phyloP scores from a whole-genome alignment of 2,888 invertebrate species.

The Yponomeuta plumbellus region DNA sequence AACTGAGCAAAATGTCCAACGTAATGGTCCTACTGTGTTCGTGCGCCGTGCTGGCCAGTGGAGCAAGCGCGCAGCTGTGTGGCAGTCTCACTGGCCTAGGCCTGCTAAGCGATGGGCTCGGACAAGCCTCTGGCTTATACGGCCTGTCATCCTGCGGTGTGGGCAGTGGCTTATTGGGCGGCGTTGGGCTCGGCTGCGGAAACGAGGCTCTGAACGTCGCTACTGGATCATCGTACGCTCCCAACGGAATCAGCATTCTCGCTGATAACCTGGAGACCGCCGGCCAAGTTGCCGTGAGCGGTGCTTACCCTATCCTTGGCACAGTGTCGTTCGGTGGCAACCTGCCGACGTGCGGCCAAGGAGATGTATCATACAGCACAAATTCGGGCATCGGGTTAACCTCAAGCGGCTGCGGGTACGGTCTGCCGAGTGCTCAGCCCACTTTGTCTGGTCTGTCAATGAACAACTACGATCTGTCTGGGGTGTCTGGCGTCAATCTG shows the following conservation, averaged over 20 bases:
- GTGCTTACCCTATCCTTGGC: neutral
- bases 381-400: neutral
- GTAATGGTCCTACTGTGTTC: too few relatives aligned
- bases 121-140: too few relatives aligned
- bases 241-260: constrained; percentile 2
- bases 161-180: neutral
- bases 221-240: neutral
- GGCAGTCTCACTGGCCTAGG: neutral
- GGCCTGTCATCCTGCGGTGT: neutral
- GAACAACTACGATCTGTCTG: neutral
- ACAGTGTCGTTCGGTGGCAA: neutral
- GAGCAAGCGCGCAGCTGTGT: too few relatives aligned
- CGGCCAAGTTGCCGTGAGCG: neutral
- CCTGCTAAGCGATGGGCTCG: neutral
- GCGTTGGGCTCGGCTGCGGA: neutral
- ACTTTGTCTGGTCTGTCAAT: neutral
- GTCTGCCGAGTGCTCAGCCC: neutral
- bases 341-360: neutral
- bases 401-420: neutral
- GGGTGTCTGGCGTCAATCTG: neutral
- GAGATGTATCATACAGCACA: neutral
- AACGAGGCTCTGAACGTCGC: neutral
- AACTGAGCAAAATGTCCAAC: too few relatives aligned
- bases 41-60: too few relatives aligned
- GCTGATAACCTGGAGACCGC: constrained; percentile 8